Base-by-base conservation (phyloP, 2,888 invertebrate genomes). In the Amblyjoppa proteus region DNA sequence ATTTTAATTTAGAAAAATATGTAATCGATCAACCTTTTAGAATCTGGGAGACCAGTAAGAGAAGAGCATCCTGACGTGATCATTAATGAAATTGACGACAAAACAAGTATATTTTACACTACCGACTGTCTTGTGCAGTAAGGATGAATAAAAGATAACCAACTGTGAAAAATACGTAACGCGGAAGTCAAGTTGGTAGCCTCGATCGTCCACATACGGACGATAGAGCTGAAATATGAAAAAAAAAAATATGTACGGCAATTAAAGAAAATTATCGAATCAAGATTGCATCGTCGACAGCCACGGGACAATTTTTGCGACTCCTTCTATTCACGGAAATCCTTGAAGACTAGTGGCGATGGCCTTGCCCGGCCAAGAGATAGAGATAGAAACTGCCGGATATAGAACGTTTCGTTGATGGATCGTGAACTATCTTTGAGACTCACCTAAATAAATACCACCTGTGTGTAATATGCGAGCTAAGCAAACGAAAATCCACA, bases 251-350 rank as follows among this genome's bases (percentile, higher is more conserved):
- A 73, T 3, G 51, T 56, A 56, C 34, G 7, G 13, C 34, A 71
- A 38, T 51, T 51, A 53, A 71, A 34, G 49, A 79, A 74, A 75
- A 84, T 84, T 69, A 80, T 82, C 79, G 45, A 80, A 84, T 79
- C 79, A 34, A 84, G 79, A 82, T 71, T 76, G 71, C 45, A 71
- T 76, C 82, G 82, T 56, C 45, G 28, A 28, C 41, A 49, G 34
- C 71, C 78, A 61, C 51, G 61, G 64, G 58, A 61, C 69, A 38
- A 84, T 80, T 84, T 84, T 80, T 80, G 75, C 61, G 69, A 45
- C 75, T 75, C 41, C 64, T 45, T 45, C n/a, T 49, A 74, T 80
- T 80, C 83, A 80, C 79, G 79, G 79, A 84, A 84, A 64, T 84
- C 83, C 83, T 84, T 84, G 79, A 45, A 66, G 49, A 75, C 74